Evolutionary conservation across 2,888 invertebrate genomes (phyloP).

Genomic region (Napeogenes sylphis): DNA sequence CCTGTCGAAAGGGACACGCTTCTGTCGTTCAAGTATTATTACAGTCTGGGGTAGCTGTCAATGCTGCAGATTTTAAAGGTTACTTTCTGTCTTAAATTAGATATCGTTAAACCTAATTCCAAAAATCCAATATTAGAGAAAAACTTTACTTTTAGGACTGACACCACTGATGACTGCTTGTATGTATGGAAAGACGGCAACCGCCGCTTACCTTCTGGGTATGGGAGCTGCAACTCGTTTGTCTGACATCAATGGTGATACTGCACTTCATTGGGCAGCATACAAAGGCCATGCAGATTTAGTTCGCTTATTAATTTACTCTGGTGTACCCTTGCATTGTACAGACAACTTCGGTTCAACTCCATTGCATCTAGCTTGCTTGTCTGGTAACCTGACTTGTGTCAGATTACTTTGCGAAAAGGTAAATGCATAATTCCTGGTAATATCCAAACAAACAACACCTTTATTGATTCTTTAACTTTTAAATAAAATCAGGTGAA

Average conservation of each 20-base stretch:
- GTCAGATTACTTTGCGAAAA: conserved; percentile 93
- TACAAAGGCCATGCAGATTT: conserved; percentile 95
- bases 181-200: conserved; percentile 94
- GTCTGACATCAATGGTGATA: conserved; percentile 94
- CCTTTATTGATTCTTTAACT: not conserved
- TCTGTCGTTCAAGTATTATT: conserved; percentile 88
- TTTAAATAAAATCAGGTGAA: conserved; percentile 78
- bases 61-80: conserved; percentile 93
- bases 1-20: conserved; percentile 94
- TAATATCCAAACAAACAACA: no score
- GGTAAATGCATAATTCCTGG: conserved; percentile 54
- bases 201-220: conserved; percentile 92
- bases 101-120: conserved; percentile 11
- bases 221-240: conserved; percentile 92
- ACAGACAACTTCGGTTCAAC: conserved; percentile 96
- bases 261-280: conserved; percentile 95
- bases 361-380: conserved; percentile 91
- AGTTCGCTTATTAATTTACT: conserved; percentile 91
- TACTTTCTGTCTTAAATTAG: not conserved
- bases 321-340: conserved; percentile 92
- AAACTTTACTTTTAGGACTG: conserved; percentile 66
- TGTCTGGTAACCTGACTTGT: conserved; percentile 91
- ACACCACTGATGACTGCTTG: conserved; percentile 95
- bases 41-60: conserved; percentile 91
- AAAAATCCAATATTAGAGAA: no score